Evolutionary conservation across 2,797 vertebrate species (phyloP).

Genomic region (Cynopterus sphinx): DNA sequence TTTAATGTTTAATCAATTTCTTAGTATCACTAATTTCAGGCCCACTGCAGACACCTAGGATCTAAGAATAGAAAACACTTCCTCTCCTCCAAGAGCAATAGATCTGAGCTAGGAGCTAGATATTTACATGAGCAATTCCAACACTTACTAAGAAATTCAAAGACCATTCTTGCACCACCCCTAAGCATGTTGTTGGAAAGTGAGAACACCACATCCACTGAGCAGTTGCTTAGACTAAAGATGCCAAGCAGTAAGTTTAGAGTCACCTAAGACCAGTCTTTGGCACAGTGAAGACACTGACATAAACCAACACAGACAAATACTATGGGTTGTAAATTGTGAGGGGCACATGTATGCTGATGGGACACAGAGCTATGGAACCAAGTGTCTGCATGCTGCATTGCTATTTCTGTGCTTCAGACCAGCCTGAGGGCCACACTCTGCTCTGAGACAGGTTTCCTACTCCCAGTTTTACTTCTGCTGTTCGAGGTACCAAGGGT

Average conservation of each 20-base stretch:
- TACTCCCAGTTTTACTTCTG: fast-evolving
- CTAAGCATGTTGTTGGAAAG: neutral
- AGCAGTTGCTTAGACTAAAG: constrained; percentile 11
- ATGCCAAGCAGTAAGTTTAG: neutral
- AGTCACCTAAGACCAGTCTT: neutral
- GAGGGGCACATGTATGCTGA: fast-evolving
- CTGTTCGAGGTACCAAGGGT: neutral
- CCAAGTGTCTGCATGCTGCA: neutral
- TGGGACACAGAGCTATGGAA: neutral
- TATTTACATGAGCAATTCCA: neutral
- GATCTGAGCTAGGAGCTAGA: neutral
- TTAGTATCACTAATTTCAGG: neutral
- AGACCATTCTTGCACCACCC: neutral
- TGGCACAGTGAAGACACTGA: neutral
- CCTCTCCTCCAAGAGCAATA: neutral
- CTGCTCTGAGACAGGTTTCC: neutral
- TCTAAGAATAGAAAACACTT: neutral
- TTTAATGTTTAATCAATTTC: neutral
- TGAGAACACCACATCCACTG: neutral
- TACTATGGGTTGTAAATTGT: neutral
- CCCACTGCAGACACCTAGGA: neutral
- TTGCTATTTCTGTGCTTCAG: neutral
- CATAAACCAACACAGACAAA: neutral
- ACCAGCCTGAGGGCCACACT: neutral
- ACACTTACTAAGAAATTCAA: neutral